These are phyloP conservation scores for Anableps anableps DNA, from an alignment of 2,797 vertebrate genomes.

Conservation along the genomic window DNA sequence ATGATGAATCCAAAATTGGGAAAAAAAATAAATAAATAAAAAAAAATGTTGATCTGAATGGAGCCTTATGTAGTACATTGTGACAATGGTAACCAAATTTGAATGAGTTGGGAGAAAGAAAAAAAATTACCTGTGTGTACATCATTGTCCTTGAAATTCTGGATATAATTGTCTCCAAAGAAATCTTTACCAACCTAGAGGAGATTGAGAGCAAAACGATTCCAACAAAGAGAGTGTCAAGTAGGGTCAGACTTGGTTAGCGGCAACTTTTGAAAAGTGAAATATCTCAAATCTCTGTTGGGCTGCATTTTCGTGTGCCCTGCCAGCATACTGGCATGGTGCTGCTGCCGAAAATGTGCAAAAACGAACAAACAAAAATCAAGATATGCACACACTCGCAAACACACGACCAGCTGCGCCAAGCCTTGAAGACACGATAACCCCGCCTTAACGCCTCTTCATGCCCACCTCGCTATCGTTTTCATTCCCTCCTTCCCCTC, in stretches of 20 bases:
- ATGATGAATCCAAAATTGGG: slow-evolving; percentile 23
- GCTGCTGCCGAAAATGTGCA: slow-evolving; percentile 75
- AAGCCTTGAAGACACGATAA: slow-evolving; percentile 83
- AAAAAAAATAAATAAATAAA: too few relatives aligned
- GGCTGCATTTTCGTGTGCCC: slow-evolving; percentile 75
- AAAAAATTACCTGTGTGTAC: slow-evolving; percentile 90
- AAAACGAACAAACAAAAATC: slow-evolving; percentile 74
- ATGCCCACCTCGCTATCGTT: slow-evolving; percentile 74
- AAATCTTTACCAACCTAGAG: slow-evolving; percentile 94
- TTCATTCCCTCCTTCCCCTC: slow-evolving; percentile 67
- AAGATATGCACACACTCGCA: slow-evolving; percentile 68
- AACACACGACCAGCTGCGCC: slow-evolving; percentile 82
- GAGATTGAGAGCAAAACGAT: slow-evolving; percentile 74
- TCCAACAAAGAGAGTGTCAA: slow-evolving; percentile 76
- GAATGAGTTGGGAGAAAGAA: slow-evolving; percentile 13
- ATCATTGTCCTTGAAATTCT: slow-evolving; percentile 91
- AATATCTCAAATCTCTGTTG: slow-evolving; percentile 77
- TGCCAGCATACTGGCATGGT: slow-evolving; percentile 79
- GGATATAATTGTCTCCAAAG: slow-evolving; percentile 95
- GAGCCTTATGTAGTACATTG: slow-evolving; percentile 40
- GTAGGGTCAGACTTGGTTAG: slow-evolving; percentile 83
- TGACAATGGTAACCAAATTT: slow-evolving; percentile 54
- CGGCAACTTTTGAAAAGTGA: slow-evolving; percentile 81
- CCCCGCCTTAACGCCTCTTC: slow-evolving; percentile 82
- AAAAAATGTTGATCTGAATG: slow-evolving; percentile 13